Percentiles rank a stretch among this genome's conserved stretches.
Conservation (phyloP, 2,888 invertebrate genomes). For the Alcis repandata region DNA sequence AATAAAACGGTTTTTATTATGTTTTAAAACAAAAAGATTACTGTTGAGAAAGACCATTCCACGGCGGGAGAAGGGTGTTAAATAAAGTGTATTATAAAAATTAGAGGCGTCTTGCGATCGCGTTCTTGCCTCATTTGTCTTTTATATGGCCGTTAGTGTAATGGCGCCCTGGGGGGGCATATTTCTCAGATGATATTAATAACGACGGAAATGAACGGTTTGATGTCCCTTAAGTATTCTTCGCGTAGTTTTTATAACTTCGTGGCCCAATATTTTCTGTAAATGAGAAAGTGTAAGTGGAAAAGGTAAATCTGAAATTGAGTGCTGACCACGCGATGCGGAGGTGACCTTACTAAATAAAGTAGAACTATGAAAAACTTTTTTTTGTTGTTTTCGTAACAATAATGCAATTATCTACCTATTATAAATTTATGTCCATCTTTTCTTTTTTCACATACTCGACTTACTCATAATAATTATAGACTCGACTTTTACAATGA, state of each 20-base stretch:
- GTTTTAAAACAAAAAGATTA: conserved; percentile 54
- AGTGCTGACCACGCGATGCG: not conserved
- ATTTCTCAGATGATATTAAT: conserved; percentile 69
- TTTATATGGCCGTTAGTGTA: conserved; percentile 70
- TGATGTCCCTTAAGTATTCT: conserved; percentile 57
- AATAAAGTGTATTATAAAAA: conserved; percentile 62
- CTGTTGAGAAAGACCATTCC: conserved; percentile 23
- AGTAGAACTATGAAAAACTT: no score
- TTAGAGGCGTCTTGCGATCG: conserved; percentile 60
- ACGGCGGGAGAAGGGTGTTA: conserved; percentile 46
- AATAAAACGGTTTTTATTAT: conserved; percentile 56
- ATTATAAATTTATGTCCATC: no score
- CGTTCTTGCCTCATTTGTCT: conserved; percentile 70
- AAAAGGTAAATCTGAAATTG: not conserved
- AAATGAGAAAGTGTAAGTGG: not conserved
- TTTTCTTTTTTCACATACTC: no score
- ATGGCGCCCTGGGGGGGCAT: conserved; percentile 65
- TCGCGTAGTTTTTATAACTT: conserved; percentile 50
- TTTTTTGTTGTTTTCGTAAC: no score
- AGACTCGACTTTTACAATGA: no score
- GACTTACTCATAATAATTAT: no score
- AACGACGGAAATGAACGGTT: conserved; percentile 64
- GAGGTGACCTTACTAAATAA: not conserved
- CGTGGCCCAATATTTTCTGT: conserved; percentile 8
- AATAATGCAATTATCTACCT: no score